Percentiles rank a stretch among this genome's conserved stretches.
Evolutionary conservation across 2,888 invertebrate genomes (phyloP).

Genomic region (Venusia cambrica): DNA sequence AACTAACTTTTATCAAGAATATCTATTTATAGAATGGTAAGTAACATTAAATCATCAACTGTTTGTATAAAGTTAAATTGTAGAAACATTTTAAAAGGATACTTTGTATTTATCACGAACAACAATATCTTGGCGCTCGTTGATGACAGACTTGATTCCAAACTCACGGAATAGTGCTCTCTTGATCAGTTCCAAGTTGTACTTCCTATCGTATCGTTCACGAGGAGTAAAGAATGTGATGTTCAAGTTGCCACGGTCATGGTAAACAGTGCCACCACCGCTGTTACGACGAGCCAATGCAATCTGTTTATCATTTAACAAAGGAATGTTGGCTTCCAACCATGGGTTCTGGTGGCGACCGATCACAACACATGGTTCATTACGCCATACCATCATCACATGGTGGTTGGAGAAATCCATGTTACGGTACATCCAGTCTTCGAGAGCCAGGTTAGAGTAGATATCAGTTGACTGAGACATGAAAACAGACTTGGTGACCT

Average conservation of each 20-base stretch:
- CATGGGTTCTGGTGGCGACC: conserved; percentile 99
- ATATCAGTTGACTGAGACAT: conserved; percentile 96
- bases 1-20: no score
- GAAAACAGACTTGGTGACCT: conserved; percentile 91
- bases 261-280: conserved; percentile 98
- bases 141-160: conserved; percentile 88
- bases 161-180: conserved; percentile 91
- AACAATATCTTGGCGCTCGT: conserved; percentile 92
- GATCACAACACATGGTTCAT: conserved; percentile 96
- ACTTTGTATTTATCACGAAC: conserved; percentile 89
- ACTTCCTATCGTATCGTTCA: conserved; percentile 90
- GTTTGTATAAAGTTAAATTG: conserved; percentile 4
- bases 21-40: conserved; percentile 11
- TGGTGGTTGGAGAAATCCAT: conserved; percentile 91
- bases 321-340: conserved; percentile 91
- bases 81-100: conserved; percentile 71
- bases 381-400: conserved; percentile 94
- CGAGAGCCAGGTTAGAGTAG: conserved; percentile 95
- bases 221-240: conserved; percentile 94
- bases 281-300: conserved; percentile 93
- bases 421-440: conserved; percentile 97
- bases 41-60: background rate
- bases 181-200: conserved; percentile 93
- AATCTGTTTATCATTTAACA: conserved; percentile 84
- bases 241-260: conserved; percentile 96